Evolutionary conservation across 2,888 invertebrate species (phyloP).

Genomic region (Pyrochroa serraticornis): DNA sequence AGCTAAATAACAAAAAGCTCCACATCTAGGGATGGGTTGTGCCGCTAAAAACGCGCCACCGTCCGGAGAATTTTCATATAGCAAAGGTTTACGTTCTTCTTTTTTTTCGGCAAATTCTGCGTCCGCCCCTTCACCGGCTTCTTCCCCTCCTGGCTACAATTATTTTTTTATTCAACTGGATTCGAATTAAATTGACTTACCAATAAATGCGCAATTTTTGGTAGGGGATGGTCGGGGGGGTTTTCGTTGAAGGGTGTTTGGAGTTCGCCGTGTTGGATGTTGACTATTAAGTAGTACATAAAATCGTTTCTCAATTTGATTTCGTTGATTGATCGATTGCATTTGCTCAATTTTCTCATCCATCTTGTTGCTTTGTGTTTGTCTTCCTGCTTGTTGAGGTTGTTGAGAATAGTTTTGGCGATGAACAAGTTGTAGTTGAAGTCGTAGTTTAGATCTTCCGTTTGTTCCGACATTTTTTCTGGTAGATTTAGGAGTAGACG

Average conservation of each 20-base stretch:
- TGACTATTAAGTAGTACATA: slow-evolving; percentile 61
- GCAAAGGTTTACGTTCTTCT: slow-evolving; percentile 49
- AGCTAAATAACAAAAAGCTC: slow-evolving; percentile 65
- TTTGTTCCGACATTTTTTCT: slow-evolving; percentile 53
- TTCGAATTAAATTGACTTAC: slow-evolving; percentile 41
- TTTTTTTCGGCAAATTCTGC: slow-evolving; percentile 30
- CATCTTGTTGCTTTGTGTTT: slow-evolving; percentile 59
- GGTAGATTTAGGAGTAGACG: not conserved
- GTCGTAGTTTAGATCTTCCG: slow-evolving; percentile 61
- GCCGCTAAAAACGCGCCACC: slow-evolving; percentile 64
- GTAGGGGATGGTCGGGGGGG: slow-evolving; percentile 59
- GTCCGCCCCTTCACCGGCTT: slow-evolving; percentile 35
- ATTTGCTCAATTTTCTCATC: slow-evolving; percentile 60
- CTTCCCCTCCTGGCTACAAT: slow-evolving; percentile 53
- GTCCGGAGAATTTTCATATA: slow-evolving; percentile 63
- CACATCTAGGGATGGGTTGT: slow-evolving; percentile 64
- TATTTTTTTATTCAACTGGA: not conserved
- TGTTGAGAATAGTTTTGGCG: slow-evolving; percentile 58
- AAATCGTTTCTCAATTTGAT: slow-evolving; percentile 63
- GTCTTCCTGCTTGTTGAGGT: slow-evolving; percentile 55
- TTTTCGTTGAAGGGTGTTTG: slow-evolving; percentile 60
- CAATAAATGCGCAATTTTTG: slow-evolving; percentile 56
- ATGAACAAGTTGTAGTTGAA: slow-evolving; percentile 62
- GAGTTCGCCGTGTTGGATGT: slow-evolving; percentile 59
- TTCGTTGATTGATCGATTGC: slow-evolving; percentile 58